These are phyloP conservation scores for Conops quadrifasciatus DNA, from an alignment of 2,888 invertebrate species.

Conservation along the genomic window DNA sequence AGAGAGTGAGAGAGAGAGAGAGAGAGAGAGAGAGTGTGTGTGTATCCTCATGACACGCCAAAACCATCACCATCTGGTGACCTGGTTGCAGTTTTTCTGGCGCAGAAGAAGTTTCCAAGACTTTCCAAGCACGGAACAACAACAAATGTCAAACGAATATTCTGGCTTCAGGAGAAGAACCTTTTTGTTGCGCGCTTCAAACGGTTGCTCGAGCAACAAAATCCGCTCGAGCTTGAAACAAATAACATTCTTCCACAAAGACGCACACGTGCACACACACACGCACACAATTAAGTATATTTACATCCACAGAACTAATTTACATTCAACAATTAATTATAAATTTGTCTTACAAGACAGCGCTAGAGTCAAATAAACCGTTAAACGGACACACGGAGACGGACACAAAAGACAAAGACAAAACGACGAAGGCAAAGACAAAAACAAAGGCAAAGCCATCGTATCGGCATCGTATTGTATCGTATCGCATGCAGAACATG, in stretches of 20 bases:
- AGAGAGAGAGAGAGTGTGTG: slow-evolving; percentile 8
- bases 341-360: slow-evolving; percentile 64
- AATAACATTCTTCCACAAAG: background rate
- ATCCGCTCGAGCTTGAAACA: slow-evolving; percentile 13
- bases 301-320: slow-evolving; percentile 46
- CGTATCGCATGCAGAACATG: slow-evolving; percentile 23
- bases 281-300: slow-evolving; percentile 35
- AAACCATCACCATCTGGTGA: slow-evolving; percentile 14
- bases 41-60: slow-evolving; percentile 12
- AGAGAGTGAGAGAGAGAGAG: slow-evolving; percentile 12
- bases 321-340: slow-evolving; percentile 59
- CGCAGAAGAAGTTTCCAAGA: background rate
- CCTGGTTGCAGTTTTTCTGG: slow-evolving; percentile 1
- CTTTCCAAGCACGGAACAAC: too few species aligned
- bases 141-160: too few species aligned
- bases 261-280: slow-evolving; percentile 8
- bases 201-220: background rate
- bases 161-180: background rate
- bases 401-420: background rate
- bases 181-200: slow-evolving; percentile 15
- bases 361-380: background rate
- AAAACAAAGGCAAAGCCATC: background rate
- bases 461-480: background rate
- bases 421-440: background rate
- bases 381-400: slow-evolving; percentile 10